Evolutionary conservation across 2,888 invertebrate species (phyloP), one percentile per base, ranked within the genome.

Genomic region (Amiota mariae): DNA sequence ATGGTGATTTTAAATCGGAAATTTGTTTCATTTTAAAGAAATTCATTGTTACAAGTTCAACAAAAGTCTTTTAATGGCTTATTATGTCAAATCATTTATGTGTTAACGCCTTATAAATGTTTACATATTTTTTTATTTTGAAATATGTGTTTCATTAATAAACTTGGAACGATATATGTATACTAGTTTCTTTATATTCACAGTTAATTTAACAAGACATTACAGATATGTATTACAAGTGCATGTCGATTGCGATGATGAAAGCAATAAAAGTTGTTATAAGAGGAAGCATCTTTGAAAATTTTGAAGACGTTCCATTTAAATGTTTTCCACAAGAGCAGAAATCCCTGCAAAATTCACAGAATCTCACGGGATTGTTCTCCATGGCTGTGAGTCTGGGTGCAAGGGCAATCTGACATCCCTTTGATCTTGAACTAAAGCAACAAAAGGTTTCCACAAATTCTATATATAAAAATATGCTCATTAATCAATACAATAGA

Each of bases 381-480:
- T 68, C 66, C 10, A 48, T n/a, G 64, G 0, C 3, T 1, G 36
- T 71, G 1, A 64, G 0, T 0, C 1, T 0, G 0, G 73, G 68
- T 57, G 76, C 59, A 2, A 80, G 0, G 2, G 75, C 75, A 6
- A 70, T 10, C 13, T 76, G 73, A 46, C 81, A 81, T 6, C 82
- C 81, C 1, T 56, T 0, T 0, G 9, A 0, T 0, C 15, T 12
- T 0, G 82, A 82, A 70, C 74, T 81, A 8, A 81, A 70, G 57
- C 81, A 81, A 46, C 82, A 82, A 46, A 49, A 74, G 1, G 56
- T 54, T 0, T 67, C 13, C 11, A 75, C 13, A 8, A 11, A 36
- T 0, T 15, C 79, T 79, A 64, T 1, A 66, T n/a, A n/a, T n/a
- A n/a, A 47, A 12, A 6, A 36, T 61, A 47, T 56, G 6, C 0